A percentile compares a stretch with the other conserved stretches of the same genome.
phyloP scores from a whole-genome alignment of 2,113 vertebrate genomes.

The Tonatia bakeri region DNA sequence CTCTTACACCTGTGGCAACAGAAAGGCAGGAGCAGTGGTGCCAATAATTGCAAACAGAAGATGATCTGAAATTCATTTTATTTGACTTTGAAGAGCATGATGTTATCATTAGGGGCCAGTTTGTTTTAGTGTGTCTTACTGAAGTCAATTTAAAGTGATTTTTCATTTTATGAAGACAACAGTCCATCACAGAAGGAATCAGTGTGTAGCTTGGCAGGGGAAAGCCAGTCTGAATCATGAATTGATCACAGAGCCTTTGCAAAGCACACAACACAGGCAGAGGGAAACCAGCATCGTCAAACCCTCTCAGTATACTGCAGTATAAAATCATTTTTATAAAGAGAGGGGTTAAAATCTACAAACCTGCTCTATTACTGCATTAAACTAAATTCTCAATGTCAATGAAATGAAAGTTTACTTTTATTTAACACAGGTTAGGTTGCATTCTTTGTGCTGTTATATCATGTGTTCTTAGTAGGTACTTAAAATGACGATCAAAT shows the following conservation, averaged over 20 bases:
- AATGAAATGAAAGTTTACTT: not conserved
- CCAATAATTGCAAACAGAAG: not conserved
- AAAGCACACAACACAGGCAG: not conserved
- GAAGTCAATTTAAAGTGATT: not conserved
- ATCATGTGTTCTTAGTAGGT: not conserved
- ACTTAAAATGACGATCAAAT: slow-evolving; percentile 4
- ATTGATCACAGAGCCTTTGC: not conserved
- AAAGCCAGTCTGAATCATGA: not conserved
- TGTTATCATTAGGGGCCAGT: not conserved
- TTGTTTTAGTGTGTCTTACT: not conserved
- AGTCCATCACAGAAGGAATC: not conserved
- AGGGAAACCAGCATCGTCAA: not conserved
- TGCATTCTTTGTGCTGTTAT: not conserved
- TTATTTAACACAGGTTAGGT: not conserved
- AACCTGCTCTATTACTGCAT: not conserved
- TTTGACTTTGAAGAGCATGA: not conserved
- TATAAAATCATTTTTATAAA: not conserved
- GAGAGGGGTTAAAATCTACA: not conserved
- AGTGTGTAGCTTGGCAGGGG: not conserved
- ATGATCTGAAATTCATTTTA: not conserved
- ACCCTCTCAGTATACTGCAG: not conserved
- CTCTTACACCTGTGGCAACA: not conserved
- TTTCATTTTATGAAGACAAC: not conserved
- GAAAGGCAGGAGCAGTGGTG: not conserved
- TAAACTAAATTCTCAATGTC: not conserved